These are phyloP conservation scores for Alfaro cultratus DNA, from an alignment of 2,797 vertebrate species.

Conservation along the genomic window DNA sequence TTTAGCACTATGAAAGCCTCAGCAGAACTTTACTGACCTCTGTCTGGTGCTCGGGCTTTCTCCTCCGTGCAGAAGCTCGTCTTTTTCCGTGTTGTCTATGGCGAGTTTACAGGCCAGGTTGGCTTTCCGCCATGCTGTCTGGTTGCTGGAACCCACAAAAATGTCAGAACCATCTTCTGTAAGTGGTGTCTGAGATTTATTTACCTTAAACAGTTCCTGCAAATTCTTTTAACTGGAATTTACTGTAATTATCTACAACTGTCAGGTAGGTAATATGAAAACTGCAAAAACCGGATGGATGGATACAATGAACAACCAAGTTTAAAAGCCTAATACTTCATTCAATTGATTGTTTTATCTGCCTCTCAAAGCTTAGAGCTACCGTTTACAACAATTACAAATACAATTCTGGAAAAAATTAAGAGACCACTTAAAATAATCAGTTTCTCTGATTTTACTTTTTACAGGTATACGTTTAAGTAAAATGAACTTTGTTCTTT, in stretches of 20 bases:
- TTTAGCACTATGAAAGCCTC: background rate
- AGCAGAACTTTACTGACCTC: constrained; percentile 75
- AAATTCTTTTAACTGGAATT: background rate
- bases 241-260: background rate
- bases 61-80: constrained; percentile 86
- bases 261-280: background rate
- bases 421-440: no score
- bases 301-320: no score
- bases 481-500: no score
- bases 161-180: background rate
- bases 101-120: constrained; percentile 92
- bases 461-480: no score
- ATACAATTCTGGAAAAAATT: background rate
- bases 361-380: background rate
- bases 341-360: background rate
- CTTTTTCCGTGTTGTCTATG: constrained; percentile 91
- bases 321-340: background rate
- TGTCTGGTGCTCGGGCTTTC: constrained; percentile 78
- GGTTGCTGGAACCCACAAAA: constrained; percentile 83
- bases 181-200: background rate
- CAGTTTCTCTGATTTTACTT: no score
- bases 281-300: background rate
- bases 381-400: background rate
- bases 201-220: background rate
- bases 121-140: constrained; percentile 94